Percentiles rank a stretch among this genome's conserved stretches.
Conservation (phyloP, 1,140 invertebrate species). For the Brachionus rubens region DNA sequence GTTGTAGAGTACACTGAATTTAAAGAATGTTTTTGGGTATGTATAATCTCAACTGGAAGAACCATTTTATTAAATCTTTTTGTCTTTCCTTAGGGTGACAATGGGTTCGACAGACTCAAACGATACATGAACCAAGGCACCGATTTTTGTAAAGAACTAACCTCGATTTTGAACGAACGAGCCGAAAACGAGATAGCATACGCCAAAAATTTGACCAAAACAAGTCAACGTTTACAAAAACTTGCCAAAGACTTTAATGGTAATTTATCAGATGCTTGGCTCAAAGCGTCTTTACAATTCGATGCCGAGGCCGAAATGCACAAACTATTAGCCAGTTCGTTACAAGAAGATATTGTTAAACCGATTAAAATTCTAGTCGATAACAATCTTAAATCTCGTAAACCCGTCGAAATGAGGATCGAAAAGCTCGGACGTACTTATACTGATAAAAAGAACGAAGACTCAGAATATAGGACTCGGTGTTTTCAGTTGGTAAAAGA, state of each 20-base stretch:
- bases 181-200: slow-evolving; percentile 83
- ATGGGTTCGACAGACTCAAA: slow-evolving; percentile 85
- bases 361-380: slow-evolving; percentile 72
- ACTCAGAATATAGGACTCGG: slow-evolving; percentile 65
- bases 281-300: slow-evolving; percentile 5
- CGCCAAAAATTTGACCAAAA: slow-evolving; percentile 80
- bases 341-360: slow-evolving; percentile 82
- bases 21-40: not conserved
- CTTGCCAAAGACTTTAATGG: slow-evolving; percentile 61
- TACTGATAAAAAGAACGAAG: slow-evolving; percentile 76
- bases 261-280: slow-evolving; percentile 21
- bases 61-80: not conserved
- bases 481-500: slow-evolving; percentile 45
- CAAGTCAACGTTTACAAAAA: slow-evolving; percentile 78
- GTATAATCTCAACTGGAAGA: not conserved
- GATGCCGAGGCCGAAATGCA: slow-evolving; percentile 4
- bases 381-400: slow-evolving; percentile 70
- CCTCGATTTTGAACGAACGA: slow-evolving; percentile 81
- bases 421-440: slow-evolving; percentile 78
- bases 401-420: slow-evolving; percentile 72
- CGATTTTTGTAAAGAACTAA: slow-evolving; percentile 86
- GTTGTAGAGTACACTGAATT: not conserved
- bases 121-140: slow-evolving; percentile 86
- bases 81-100: slow-evolving; percentile 70
- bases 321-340: slow-evolving; percentile 71